Conservation (phyloP, 2,888 invertebrate species). For the Eupithecia vulgata region DNA sequence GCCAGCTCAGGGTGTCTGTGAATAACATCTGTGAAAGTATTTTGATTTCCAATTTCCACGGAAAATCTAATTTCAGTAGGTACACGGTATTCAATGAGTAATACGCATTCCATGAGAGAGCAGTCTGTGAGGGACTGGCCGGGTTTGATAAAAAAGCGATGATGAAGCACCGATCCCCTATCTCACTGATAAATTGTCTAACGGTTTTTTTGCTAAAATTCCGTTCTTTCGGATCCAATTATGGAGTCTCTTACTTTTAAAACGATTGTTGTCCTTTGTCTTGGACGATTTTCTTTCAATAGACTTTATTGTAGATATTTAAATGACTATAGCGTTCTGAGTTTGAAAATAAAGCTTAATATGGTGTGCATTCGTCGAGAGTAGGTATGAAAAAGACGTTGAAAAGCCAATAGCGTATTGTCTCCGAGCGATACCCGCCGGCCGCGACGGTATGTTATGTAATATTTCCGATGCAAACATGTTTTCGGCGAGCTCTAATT, state of each 20-base stretch:
- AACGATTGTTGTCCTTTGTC: constrained; percentile 52
- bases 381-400: constrained; percentile 55
- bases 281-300: constrained; percentile 55
- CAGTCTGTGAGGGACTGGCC: constrained; percentile 50
- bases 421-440: constrained; percentile 44
- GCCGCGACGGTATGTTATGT: constrained; percentile 54
- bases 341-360: constrained; percentile 45
- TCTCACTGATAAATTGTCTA: constrained; percentile 77
- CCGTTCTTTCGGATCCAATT: constrained; percentile 74
- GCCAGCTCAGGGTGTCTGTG: neutral
- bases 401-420: constrained; percentile 56
- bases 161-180: constrained; percentile 74
- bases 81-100: constrained; percentile 70
- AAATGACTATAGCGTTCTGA: neutral
- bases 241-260: constrained; percentile 66
- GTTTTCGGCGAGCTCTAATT: constrained; percentile 66
- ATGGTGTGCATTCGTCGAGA: constrained; percentile 47
- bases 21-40: constrained; percentile 2
- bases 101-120: constrained; percentile 72
- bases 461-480: constrained; percentile 68
- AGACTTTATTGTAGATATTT: constrained; percentile 33
- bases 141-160: constrained; percentile 75
- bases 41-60: constrained; percentile 72
- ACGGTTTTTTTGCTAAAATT: constrained; percentile 76
- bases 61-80: constrained; percentile 69